Conservation (phyloP, 2,113 vertebrate species). For the Gambusia affinis region DNA sequence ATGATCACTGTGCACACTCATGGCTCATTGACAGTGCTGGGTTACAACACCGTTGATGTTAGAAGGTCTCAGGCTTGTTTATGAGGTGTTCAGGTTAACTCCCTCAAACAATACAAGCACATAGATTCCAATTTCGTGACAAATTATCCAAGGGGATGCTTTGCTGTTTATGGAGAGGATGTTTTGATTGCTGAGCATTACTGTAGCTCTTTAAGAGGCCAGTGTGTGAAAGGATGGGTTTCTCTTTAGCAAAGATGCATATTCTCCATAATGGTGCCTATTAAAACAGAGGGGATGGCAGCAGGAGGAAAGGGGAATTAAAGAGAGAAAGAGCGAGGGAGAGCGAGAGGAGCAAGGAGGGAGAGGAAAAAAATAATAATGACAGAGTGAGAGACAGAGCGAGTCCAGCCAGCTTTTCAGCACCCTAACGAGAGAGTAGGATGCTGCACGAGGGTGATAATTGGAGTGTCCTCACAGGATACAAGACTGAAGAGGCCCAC, state of each 20-base stretch:
- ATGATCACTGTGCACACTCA: constrained; percentile 12
- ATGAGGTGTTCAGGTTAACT: constrained; percentile 37
- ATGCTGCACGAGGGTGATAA: constrained; percentile 45
- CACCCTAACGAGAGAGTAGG: constrained; percentile 23
- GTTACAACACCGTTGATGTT: constrained; percentile 32
- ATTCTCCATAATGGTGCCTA: constrained; percentile 21
- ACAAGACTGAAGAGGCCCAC: constrained; percentile 16
- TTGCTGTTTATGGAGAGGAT: constrained; percentile 20
- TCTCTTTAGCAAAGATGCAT: constrained; percentile 23
- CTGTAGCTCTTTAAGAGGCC: constrained; percentile 23
- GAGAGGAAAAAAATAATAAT: constrained; percentile 17
- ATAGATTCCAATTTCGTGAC: constrained; percentile 28
- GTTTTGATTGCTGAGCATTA: constrained; percentile 13
- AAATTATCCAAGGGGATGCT: constrained; percentile 36
- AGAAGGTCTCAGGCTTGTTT: constrained; percentile 40
- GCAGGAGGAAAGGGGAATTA: constrained; percentile 10
- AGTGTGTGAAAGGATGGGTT: constrained; percentile 23
- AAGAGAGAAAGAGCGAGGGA: constrained; percentile 13
- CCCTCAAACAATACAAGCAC: constrained; percentile 26
- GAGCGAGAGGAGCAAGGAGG: not conserved
- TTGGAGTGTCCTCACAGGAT: constrained; percentile 40
- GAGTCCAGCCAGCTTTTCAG: constrained; percentile 20
- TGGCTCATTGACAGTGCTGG: constrained; percentile 25
- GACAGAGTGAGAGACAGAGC: constrained; percentile 11
- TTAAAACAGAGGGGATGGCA: constrained; percentile 20